These are phyloP conservation scores for Heliconius cydno DNA, from an alignment of 2,888 invertebrate genomes.

Conservation along the genomic window DNA sequence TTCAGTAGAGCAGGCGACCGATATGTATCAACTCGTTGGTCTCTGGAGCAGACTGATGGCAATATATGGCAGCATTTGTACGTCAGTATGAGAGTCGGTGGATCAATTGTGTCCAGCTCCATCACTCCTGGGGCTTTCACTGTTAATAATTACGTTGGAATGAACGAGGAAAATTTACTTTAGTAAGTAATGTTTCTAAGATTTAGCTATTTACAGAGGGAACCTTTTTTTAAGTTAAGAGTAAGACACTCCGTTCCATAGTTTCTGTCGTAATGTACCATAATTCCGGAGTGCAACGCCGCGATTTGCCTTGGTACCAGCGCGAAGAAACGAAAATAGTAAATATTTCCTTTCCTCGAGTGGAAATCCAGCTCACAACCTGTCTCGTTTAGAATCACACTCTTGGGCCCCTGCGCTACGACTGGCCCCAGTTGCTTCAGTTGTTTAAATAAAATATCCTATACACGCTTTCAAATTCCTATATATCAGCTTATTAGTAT, in stretches of 20 bases:
- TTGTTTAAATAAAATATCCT: background rate
- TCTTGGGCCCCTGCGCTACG: too few species aligned
- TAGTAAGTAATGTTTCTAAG: conserved; percentile 71
- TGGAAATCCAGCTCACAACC: too few species aligned
- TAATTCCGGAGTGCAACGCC: too few species aligned
- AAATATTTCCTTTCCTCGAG: too few species aligned
- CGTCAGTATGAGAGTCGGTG: conserved; percentile 64
- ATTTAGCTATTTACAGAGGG: too few species aligned
- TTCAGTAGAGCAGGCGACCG: conserved; percentile 76
- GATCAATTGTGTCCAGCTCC: conserved; percentile 62
- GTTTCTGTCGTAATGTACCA: too few species aligned
- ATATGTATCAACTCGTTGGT: conserved; percentile 75
- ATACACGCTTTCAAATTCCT: background rate
- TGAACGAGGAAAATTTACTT: conserved; percentile 67
- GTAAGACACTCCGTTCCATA: too few species aligned
- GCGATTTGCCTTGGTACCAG: too few species aligned
- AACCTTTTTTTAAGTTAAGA: too few species aligned
- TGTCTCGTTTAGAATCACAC: too few species aligned
- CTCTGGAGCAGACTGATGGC: conserved; percentile 67
- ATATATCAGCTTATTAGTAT: conserved; percentile 7
- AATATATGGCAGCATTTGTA: conserved; percentile 80
- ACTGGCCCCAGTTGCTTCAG: background rate
- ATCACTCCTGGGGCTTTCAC: conserved; percentile 84
- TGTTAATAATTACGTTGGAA: conserved; percentile 84
- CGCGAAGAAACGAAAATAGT: too few species aligned